Conservation (phyloP, 23 tunicate species). For the Ascidia mentula region DNA sequence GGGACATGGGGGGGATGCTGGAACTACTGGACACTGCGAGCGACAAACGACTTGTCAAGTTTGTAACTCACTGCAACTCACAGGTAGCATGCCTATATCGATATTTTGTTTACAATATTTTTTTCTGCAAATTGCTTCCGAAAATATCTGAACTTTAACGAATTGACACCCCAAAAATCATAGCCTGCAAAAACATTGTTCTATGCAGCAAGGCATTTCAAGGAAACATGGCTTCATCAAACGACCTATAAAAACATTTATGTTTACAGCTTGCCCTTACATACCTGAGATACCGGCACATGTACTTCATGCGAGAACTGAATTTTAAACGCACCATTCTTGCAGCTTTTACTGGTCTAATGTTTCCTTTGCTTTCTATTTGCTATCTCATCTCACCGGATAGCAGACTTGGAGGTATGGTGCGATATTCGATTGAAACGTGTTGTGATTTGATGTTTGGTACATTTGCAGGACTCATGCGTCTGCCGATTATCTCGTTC, state of each 20-base stretch:
- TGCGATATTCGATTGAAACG: not conserved
- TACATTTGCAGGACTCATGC: not conserved
- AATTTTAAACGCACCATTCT: not conserved
- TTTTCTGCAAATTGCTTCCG: too few relatives aligned
- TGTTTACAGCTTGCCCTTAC: conserved; percentile 43
- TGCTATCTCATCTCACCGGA: conserved; percentile 31
- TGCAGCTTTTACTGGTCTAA: conserved; percentile 13
- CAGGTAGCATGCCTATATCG: too few relatives aligned
- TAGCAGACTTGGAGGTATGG: conserved; percentile 34
- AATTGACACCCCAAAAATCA: too few relatives aligned
- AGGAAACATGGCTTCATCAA: not conserved
- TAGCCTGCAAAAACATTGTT: too few relatives aligned
- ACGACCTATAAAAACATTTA: not conserved
- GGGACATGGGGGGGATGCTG: not conserved
- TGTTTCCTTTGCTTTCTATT: conserved; percentile 44
- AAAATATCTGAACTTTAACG: too few relatives aligned
- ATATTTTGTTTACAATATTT: too few relatives aligned
- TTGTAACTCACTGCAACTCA: conserved; percentile 49
- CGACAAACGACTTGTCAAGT: conserved; percentile 24
- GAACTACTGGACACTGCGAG: conserved; percentile 36
- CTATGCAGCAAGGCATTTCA: too few relatives aligned
- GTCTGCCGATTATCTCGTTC: conserved; percentile 11
- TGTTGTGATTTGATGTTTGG: not conserved
- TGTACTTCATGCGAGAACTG: not conserved
- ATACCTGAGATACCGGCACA: conserved; percentile 29